Base-by-base conservation (phyloP, 2,113 vertebrate genomes). In the Myodes glareolus region DNA sequence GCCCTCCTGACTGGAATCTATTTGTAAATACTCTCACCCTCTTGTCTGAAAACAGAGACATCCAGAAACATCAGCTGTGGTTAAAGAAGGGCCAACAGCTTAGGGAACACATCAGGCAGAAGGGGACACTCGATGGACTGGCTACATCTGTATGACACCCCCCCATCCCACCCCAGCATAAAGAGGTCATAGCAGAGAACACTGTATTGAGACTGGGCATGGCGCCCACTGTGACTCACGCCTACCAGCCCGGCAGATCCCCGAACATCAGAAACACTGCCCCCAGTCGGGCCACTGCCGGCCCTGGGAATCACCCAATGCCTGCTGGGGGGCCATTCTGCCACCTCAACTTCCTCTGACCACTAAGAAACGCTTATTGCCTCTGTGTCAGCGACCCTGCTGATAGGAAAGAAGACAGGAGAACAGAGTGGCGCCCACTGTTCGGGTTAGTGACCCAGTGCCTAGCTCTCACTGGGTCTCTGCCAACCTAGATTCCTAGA, bases 151-250 rank as follows among this genome's bases (percentile, higher is more conserved):
- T 52, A 92, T 77, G 82, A n/a, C 61, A 47, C 65, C 75, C 82
- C 39, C 82, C 10, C 45, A 76, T 36, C 42, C 75, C 47, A 33
- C 27, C 77, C 61, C 50, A 31, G 91, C 92, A 97, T 88, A 88
- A 95, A 96, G 96, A 98, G 97, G 97, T 97, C 98, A 96, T 1
- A 61, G 81, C 98, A 12, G 86, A 76, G 81, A 97, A 96, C 91
- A 68, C 92, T 58, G 68, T 52, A 1, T 58, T 72, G 55, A 39
- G 3, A n/a, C 94, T 42, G 97, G 97, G 97, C 97, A 96, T 0
- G 4, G 63, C 9, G 94, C 96, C 97, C 91, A 29, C 88, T 91
- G 45, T 85, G 96, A 98, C 85, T 98, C 97, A 96, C 11, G 21
- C 86, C 97, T 86, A 84, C 94, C 97, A 94, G 97, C 90, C 96